Base-by-base conservation (phyloP, 2,797 vertebrate genomes). In the Phoebastria nigripes region DNA sequence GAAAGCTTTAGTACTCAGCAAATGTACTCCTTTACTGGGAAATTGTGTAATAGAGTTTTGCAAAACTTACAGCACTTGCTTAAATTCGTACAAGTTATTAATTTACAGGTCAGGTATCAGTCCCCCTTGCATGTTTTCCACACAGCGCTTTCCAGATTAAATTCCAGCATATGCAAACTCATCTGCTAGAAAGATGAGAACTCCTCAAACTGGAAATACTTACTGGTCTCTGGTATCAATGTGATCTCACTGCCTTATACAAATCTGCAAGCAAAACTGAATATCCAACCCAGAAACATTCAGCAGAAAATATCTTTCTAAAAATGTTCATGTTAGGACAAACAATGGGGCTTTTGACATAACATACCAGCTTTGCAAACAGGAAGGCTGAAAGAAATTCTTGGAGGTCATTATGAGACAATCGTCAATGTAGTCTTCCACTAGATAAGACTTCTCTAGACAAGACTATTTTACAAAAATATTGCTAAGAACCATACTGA, bases 1-100 rank as follows among this genome's bases (percentile, higher is more conserved):
- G 89, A 96, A 96, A 94, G 63, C 78, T 82, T 93, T 84, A 62
- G 37, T 90, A 74, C 46, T 91, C 82, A 73, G 82, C 71, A 96
- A 96, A 90, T 67, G 21, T 37, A 59, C 58, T 67, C 9, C 49
- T 96, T 93, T 91, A 90, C 84, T 1, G 0, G 59, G 44, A 94
- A 94, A 88, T 35, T 62, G 37, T 78, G 15, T 62, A 89, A 94
- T 51, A 78, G 20, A 52, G 19, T 90, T 94, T 93, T 92, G 73
- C 61, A 95, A 95, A 94, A 91, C 51, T 70, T 92, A 83, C 13
- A 58, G 31, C 46, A 65, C 55, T 93, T 83, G 31, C 67, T 58
- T 88, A 87, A 94, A 94, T 93, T 82, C 8, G 1, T 76, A 35
- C 1, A 3, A 61, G 54, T 61, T 93, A 80, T 46, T 95, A 4